A percentile compares a stretch with the other conserved stretches of the same genome.
Conservation (phyloP, 2,113 vertebrate species). For the Phrynosoma platyrhinos region DNA sequence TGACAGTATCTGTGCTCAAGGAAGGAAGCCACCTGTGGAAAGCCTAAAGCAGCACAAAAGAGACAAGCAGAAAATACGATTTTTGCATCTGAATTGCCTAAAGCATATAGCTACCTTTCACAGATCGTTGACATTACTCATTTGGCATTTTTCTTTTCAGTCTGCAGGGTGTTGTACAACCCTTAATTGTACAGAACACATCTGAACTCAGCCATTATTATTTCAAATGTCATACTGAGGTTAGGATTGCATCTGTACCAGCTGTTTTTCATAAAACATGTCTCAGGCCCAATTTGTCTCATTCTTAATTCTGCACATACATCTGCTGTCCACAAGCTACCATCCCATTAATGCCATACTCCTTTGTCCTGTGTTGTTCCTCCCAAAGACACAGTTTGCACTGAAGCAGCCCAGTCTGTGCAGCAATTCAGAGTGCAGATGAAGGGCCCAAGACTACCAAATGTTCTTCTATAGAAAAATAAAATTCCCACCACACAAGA, state of each 20-base stretch:
- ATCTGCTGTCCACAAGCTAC: background rate
- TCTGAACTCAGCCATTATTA: background rate
- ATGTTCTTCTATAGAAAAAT: background rate
- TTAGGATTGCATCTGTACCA: background rate
- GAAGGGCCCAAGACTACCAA: too few species aligned
- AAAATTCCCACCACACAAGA: background rate
- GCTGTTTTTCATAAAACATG: background rate
- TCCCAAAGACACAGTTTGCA: background rate
- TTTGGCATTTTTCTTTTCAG: background rate
- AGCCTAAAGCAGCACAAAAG: slow-evolving; percentile 77
- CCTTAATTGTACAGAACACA: background rate
- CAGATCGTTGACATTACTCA: background rate
- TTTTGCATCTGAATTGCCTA: background rate
- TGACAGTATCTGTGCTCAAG: slow-evolving; percentile 82
- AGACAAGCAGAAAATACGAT: slow-evolving; percentile 2
- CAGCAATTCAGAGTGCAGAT: background rate
- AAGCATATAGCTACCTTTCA: slow-evolving; percentile 12
- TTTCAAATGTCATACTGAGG: background rate
- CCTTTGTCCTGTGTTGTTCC: background rate
- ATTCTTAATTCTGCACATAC: background rate
- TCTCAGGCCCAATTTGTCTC: too few species aligned
- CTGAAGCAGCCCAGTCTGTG: background rate
- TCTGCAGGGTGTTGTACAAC: background rate
- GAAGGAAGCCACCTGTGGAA: slow-evolving; percentile 94
- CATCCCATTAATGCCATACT: background rate